Evolutionary conservation across 2,797 vertebrate genomes (phyloP), one percentile per base, ranked within the genome.

Genomic region (Gymnothorax javanicus): DNA sequence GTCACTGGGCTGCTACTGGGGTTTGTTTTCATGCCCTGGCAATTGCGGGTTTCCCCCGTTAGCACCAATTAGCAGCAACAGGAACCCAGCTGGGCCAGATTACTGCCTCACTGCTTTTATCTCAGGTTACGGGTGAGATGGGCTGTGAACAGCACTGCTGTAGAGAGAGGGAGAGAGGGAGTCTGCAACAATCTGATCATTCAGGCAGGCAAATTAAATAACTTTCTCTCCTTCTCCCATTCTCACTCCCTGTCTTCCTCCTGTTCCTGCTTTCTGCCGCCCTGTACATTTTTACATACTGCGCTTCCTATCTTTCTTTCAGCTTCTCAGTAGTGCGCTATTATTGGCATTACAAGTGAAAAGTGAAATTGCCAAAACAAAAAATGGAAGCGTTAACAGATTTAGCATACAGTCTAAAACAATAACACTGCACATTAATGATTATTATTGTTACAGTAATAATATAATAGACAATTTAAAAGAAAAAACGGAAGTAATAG

Each of bases 71-170:
- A 90, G 87, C 88, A 88, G 83, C 85, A 75, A 87, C 87, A 85
- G 88, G 84, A 87, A 81, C 84, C 91, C 91, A 91, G 89, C 88
- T 92, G 91, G 86, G 90, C 71, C 71, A 89, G 83, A 88, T 91
- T 86, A 88, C 87, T 56, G 83, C 82, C 81, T 33, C 83, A 84
- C 82, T 15, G 83, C 86, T 83, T 84, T 69, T 81, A 69, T 86
- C 87, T 88, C 58, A 56, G 86, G 86, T 89, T 85, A 87, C 86
- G 11, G 83, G 85, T 1, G 52, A 8, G 25, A 89, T 84, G 86
- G 86, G 90, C 88, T 90, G 89, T 90, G 91, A 89, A 89, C 90
- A 91, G 89, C 89, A 91, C 75, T 86, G 82, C 62, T 23, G n/a
- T 85, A 91, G 73, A 81, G 77, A 84, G 87, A 85, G 73, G 71